Base-by-base conservation (phyloP, 2,797 vertebrate genomes). In the Micrastur ruficollis region DNA sequence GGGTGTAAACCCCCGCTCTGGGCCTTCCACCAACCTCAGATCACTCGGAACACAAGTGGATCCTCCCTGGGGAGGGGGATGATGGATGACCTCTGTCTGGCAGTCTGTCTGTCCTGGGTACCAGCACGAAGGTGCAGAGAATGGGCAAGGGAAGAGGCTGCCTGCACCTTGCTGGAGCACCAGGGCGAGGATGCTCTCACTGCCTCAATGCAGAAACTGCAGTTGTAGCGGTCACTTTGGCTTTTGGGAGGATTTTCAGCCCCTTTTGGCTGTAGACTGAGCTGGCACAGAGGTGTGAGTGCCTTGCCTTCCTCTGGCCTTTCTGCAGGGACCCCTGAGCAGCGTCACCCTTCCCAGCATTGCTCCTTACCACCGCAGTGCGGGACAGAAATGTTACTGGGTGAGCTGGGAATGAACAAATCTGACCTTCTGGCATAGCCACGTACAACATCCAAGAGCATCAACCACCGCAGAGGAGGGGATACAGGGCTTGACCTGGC, bases 401-500 rank as follows among this genome's bases (percentile, higher is more conserved):
- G 63, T 12, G 44, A 81, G 23, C 44, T 29, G 63, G 59, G 38
- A 68, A 19, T 2, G 29, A 65, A 8, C 23, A 53, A 17, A 50
- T 3, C 58, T 22, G 3, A 14, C 70, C 44, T 65, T 36, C 14
- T 1, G 6, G 8, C 10, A 5, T 1, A 49, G 32, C 72, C 73
- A 34, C 0, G 1, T 13, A 46, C 38, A 18, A 10, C 32, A 36
- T 0, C 49, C 31, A 9, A 21, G 36, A 73, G 44, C 86, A 23
- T 9, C 56, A 7, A 0, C 17, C n/a, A 2, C 1, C 0, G 0
- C 14, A 47, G 38, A 23, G 13, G 47, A 34, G 9, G 47, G 20
- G 9, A 36, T 6, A 16, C 3, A 0, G 85, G 50, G 19, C 79
- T 8, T 14, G 38, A 58, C 25, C 61, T 8, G 21, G 9, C 36